Conservation (phyloP, 1,140 invertebrate species). For the Drosophila mayri region DNA sequence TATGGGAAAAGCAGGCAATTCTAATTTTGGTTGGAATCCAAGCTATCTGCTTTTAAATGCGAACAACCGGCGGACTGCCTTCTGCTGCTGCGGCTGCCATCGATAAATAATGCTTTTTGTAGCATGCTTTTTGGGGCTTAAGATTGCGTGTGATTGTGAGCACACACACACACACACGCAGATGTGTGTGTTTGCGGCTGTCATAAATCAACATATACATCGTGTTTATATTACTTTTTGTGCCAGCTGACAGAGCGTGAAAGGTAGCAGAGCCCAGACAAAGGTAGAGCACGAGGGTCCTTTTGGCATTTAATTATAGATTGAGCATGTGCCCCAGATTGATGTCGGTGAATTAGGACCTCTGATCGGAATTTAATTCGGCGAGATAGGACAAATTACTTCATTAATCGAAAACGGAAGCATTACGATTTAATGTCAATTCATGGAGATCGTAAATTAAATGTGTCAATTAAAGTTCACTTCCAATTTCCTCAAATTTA, state of each 20-base stretch:
- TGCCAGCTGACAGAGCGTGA: conserved; percentile 39
- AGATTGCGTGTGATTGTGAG: conserved; percentile 50
- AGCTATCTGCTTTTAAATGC: conserved; percentile 39
- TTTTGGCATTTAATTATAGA: conserved; percentile 41
- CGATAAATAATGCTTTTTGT: conserved; percentile 73
- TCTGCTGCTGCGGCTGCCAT: conserved; percentile 40
- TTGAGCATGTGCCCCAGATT: conserved; percentile 11
- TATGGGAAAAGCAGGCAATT: conserved; percentile 32
- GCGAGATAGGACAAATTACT: conserved; percentile 29
- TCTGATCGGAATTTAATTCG: conserved; percentile 32
- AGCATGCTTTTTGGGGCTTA: conserved; percentile 43
- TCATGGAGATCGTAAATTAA: background rate
- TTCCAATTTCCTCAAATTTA: background rate
- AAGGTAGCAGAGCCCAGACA: conserved; percentile 24
- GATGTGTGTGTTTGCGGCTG: conserved; percentile 41
- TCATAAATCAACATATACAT: conserved; percentile 78
- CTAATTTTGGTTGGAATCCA: conserved; percentile 41
- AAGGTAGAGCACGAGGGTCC: conserved; percentile 15
- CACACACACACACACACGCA: background rate
- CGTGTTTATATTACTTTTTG: conserved; percentile 56
- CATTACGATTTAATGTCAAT: conserved; percentile 9
- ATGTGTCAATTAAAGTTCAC: conserved; percentile 10
- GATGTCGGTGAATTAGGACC: conserved; percentile 24
- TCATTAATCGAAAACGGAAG: conserved; percentile 34
- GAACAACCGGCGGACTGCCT: background rate